Base-by-base conservation (phyloP, 2,888 invertebrate species). In the Plebejus anna region DNA sequence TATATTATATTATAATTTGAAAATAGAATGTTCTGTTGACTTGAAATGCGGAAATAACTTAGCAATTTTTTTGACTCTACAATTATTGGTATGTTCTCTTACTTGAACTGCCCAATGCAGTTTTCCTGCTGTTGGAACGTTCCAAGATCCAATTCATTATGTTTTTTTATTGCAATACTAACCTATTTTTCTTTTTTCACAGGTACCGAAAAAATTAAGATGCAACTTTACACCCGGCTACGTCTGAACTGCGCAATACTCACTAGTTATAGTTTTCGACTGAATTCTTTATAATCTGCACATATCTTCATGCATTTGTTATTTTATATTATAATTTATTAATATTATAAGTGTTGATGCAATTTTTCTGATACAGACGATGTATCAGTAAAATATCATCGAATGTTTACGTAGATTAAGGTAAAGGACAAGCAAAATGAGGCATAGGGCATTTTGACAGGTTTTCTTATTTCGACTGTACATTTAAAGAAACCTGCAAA, bases 381-480 rank as follows among this genome's bases (percentile, higher is more conserved):
- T 9, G 75, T 78, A 78, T 84, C 83, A 84, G 84, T 83, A 80
- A 84, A 83, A 82, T 84, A 79, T 81, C 84, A 84, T 86, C 81
- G 79, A 80, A 79, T 79, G 78, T 42, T 72, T 51, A 42, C 22
- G 78, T 83, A 87, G 83, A 78, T 78, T 84, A 88, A 88, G 86
- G 86, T 77, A 82, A 86, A 87, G 83, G 92, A 93, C 92, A 92
- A 94, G 93, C 93, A 88, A 87, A 88, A 86, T 86, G 93, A 93
- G 93, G 94, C 93, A 92, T 88, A 87, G 86, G 87, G 85, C 86
- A 82, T 88, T 92, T 91, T 92, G 90, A 87, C 88, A 76, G 93
- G 92, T 91, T 90, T 86, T 89, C 90, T 88, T 88, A 82, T 84
- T 84, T 81, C 79, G 81, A 83, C 84, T 93, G 92, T 92, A 94